These are phyloP conservation scores for Campaea margaritaria DNA, from an alignment of 2,888 invertebrate genomes.

Conservation along the genomic window DNA sequence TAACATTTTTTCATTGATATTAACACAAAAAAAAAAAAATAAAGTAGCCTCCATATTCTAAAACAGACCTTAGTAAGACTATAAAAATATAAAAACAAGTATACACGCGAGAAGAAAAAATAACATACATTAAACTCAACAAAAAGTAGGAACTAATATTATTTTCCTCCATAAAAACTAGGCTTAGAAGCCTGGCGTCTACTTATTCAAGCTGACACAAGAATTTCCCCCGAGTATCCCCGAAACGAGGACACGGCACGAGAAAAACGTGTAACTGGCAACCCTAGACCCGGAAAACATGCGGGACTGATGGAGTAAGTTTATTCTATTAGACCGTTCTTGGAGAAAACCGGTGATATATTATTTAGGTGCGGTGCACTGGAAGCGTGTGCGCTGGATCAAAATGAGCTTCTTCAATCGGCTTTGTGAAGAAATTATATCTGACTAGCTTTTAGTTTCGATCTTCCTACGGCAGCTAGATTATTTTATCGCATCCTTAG, in stretches of 20 bases:
- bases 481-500: no score
- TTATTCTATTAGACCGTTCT: conserved; percentile 39
- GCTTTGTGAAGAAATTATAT: background rate
- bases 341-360: conserved; percentile 31
- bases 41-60: no score
- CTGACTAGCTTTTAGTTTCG: no score
- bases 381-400: conserved; percentile 14
- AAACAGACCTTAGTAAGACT: no score
- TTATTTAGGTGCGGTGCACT: conserved; percentile 32
- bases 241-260: background rate
- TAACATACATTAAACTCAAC: no score
- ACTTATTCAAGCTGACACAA: background rate
- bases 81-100: no score
- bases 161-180: no score
- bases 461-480: no score
- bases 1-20: no score
- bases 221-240: conserved; percentile 1
- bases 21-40: no score
- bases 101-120: no score
- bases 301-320: conserved; percentile 34
- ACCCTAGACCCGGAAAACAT: conserved; percentile 25
- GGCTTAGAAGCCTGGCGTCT: background rate
- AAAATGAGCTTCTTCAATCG: background rate
- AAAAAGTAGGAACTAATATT: no score
- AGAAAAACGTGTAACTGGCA: conserved; percentile 2